phyloP scores from a whole-genome alignment of 1,140 invertebrate genomes.

The Acromyrmex charruanus region DNA sequence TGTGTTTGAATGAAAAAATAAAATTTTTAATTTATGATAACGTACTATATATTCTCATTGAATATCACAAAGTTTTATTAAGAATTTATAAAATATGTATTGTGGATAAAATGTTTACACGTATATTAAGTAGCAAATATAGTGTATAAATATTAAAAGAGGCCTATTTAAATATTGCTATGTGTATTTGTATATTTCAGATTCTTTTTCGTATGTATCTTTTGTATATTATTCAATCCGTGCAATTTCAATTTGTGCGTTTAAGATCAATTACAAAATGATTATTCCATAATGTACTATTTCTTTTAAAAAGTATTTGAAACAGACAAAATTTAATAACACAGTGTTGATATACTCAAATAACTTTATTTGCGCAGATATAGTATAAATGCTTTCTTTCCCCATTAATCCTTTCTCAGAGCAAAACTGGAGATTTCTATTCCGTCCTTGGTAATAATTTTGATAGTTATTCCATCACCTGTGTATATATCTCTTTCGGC shows the following conservation, averaged over 20 bases:
- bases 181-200: not conserved
- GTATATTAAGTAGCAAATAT: conserved; percentile 17
- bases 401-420: conserved; percentile 93
- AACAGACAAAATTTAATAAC: conserved; percentile 45
- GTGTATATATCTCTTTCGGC: conserved; percentile 99
- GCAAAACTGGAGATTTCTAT: conserved; percentile 90
- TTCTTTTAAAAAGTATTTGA: conserved; percentile 38
- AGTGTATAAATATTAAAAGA: conserved; percentile 22
- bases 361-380: conserved; percentile 64
- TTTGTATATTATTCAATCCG: not conserved
- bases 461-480: conserved; percentile 96
- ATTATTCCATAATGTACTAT: not conserved
- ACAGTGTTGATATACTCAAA: conserved; percentile 60
- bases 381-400: conserved; percentile 33
- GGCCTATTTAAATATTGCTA: not conserved
- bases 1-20: conserved; percentile 60
- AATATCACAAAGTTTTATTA: conserved; percentile 13
- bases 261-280: not conserved
- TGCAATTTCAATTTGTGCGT: conserved; percentile 1
- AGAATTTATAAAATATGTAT: not conserved
- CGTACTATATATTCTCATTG: conserved; percentile 28
- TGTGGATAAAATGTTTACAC: not conserved
- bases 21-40: conserved; percentile 68
- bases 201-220: not conserved
- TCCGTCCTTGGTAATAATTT: conserved; percentile 96